Base-by-base conservation (phyloP, 2,888 invertebrate species). In the Cecidostiba fungosa region DNA sequence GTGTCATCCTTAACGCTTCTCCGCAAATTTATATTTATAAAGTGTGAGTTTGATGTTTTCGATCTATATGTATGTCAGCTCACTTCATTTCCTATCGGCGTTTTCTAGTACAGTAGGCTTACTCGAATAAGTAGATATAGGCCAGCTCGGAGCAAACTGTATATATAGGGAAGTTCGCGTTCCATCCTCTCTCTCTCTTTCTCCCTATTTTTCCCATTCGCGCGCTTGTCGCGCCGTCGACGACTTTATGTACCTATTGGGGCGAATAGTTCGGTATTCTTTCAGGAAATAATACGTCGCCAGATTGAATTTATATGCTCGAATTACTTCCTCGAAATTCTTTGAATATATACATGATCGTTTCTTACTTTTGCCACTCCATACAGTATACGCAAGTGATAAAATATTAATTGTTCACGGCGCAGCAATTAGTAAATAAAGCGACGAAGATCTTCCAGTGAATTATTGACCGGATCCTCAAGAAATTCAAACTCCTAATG, bases 211-310 rank as follows among this genome's bases (percentile, higher is more conserved):
- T 78, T 43, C 10, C 43, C 39, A 39, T 77, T 69, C n/a, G 19
- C n/a, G 50, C 6, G 43, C 50, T 74, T 26, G 43, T 26, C 47
- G 47, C n/a, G 47, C 0, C 32, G 2, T 50, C 23, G 50, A 36
- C 14, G 6, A 47, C 12, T 29, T 36, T 70, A 80, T 73, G 36
- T 73, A 26, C 54, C 47, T 74, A 81, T 62, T 26, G 62, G 26
- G n/a, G 62, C 62, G 66, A 81, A 74, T 74, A 81, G 81, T 74
- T 82, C 66, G 74, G 74, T 74, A 66, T 74, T 82, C 74, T 74
- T 66, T 29, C 47, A 82, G 82, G 74, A 74, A 74, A 82, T 66
- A 74, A 82, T 82, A 74, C 74, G 29, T 66, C 47, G 32, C 70
- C 23, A 47, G 32, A 66, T 66, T 73, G 29, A 81, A 81, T 81